Base-by-base conservation (phyloP, 2,113 vertebrate genomes). In the Puffinus mauretanicus region DNA sequence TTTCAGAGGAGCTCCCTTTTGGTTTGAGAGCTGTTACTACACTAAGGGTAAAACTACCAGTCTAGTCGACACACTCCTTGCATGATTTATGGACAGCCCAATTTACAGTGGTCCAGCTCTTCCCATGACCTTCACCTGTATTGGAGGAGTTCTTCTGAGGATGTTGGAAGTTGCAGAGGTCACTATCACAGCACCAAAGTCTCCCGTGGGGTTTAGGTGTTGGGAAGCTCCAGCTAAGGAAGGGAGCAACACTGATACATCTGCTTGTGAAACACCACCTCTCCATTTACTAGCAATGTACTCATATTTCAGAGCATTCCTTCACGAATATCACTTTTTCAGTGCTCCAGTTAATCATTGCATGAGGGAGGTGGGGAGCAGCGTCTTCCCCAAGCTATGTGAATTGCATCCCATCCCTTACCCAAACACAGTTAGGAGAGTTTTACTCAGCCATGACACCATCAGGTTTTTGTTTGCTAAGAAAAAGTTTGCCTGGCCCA, bases 231-330 rank as follows among this genome's bases (percentile, higher is more conserved):
- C 19, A 19, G 22, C 0, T 1, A 65, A 69, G 29, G 30, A 60
- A 86, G 2, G 9, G 6, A 88, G 1, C 4, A 40, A 36, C 5
- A 16, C 1, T 1, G 36, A 11, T 26, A 40, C 7, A 29, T 62
- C 10, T 60, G 10, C 29, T 25, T 79, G 11, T 36, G 30, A 47
- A 64, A 55, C 15, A 2, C 3, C 5, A 30, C 8, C 3, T 83
- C 13, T 66, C 11, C 5, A 4, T 86, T 86, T 70, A 49, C 21
- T 18, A 60, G 6, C 17, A 17, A 49, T 13, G 14, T 46, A 34
- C 1, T 3, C 3, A 3, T n/a, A 38, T 58, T 69, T 82, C 66
- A 82, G 55, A 78, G 7, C 1, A 6, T 38, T 80, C 4, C 9
- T 57, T 64, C 13, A 16, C 20, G 11, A 36, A 52, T 47, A 16